A percentile compares a stretch with the other conserved stretches of the same genome.
These are phyloP conservation scores for Aethina tumida DNA, from an alignment of 1,140 invertebrate genomes.

Conservation along the genomic window DNA sequence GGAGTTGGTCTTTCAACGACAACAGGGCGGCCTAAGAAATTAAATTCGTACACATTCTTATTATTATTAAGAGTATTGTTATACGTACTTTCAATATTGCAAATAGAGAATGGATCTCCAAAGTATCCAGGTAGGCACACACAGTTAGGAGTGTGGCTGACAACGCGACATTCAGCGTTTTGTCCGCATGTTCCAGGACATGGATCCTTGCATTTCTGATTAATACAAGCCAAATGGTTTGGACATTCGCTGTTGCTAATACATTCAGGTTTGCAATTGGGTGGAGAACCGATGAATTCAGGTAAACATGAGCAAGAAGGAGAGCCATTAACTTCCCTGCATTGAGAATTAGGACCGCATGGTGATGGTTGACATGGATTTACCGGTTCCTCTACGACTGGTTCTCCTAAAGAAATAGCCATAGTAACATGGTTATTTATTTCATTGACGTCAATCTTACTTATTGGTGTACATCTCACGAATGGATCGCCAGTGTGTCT, in stretches of 20 bases:
- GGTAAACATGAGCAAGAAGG: constrained; percentile 58
- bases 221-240: constrained; percentile 60
- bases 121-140: constrained; percentile 45
- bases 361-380: constrained; percentile 59
- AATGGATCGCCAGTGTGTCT: constrained; percentile 51
- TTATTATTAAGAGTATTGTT: constrained; percentile 11
- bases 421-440: constrained; percentile 1
- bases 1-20: constrained; percentile 28
- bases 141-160: constrained; percentile 56
- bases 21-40: background rate
- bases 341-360: constrained; percentile 62
- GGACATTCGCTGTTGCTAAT: constrained; percentile 66
- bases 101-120: constrained; percentile 46
- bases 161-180: constrained; percentile 54
- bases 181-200: constrained; percentile 52
- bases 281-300: constrained; percentile 63
- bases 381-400: constrained; percentile 35
- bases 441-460: constrained; percentile 34
- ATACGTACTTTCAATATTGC: constrained; percentile 9
- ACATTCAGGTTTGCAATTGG: constrained; percentile 70
- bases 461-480: constrained; percentile 40
- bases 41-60: background rate
- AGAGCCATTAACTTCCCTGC: constrained; percentile 47
- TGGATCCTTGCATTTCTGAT: constrained; percentile 69
- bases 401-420: constrained; percentile 31